These are phyloP conservation scores for Prionace glauca DNA, from an alignment of 2,797 vertebrate species.

Conservation along the genomic window DNA sequence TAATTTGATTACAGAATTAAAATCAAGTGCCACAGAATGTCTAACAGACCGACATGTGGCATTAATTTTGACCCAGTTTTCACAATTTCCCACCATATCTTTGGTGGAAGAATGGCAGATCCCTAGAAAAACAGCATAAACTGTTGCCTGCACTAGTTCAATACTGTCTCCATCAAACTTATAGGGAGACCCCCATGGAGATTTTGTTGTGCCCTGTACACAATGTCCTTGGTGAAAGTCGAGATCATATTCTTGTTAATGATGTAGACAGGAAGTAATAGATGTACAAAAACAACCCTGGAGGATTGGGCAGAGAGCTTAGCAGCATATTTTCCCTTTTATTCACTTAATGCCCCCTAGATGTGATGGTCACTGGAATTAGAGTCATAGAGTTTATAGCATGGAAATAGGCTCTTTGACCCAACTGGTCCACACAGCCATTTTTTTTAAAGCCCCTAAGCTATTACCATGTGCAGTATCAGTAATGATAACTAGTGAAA, in stretches of 20 bases:
- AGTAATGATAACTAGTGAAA: no score
- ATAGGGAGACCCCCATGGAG: not conserved
- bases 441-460: no score
- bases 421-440: no score
- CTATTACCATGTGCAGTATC: no score
- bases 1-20: not conserved
- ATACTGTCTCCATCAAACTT: not conserved
- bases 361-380: no score
- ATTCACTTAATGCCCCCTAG: not conserved
- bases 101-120: not conserved
- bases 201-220: not conserved
- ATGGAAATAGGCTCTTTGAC: no score
- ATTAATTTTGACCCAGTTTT: not conserved
- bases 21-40: not conserved
- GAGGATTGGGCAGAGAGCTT: not conserved
- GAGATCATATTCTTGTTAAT: no score
- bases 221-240: not conserved
- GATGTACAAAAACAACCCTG: not conserved
- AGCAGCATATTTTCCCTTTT: no score
- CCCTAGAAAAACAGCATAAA: not conserved
- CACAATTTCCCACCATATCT: not conserved
- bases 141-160: no score
- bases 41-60: not conserved
- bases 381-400: no score
- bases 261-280: not conserved